phyloP scores from a whole-genome alignment of 2,797 vertebrate species.

The Phrynocephalus forsythii region DNA sequence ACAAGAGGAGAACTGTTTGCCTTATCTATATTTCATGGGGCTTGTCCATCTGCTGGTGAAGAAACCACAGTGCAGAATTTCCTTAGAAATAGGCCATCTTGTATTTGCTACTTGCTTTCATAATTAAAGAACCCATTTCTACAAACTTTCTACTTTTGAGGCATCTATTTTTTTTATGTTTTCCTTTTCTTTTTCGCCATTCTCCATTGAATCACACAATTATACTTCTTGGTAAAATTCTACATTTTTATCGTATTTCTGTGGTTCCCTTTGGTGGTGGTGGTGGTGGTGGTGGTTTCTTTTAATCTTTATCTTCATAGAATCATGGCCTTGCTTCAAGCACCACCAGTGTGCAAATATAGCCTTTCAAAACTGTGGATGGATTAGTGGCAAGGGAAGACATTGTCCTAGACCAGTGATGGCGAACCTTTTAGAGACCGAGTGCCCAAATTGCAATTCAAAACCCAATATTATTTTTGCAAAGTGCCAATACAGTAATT shows the following conservation, averaged over 20 bases:
- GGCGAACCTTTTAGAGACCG: too few relatives aligned
- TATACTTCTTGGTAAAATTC: neutral
- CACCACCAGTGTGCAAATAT: too few relatives aligned
- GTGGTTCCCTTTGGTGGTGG: rapidly evolving
- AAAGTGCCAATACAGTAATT: too few relatives aligned
- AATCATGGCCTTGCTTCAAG: too few relatives aligned
- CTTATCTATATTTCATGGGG: conserved; percentile 13
- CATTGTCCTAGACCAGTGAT: too few relatives aligned
- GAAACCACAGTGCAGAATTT: neutral
- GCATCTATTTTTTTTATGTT: neutral
- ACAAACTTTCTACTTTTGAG: neutral
- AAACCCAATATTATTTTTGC: too few relatives aligned
- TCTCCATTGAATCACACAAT: neutral
- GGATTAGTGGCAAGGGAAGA: too few relatives aligned
- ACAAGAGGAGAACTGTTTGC: conserved; percentile 13
- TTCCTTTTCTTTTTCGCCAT: neutral
- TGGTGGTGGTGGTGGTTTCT: too few relatives aligned
- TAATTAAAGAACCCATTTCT: neutral
- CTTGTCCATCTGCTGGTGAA: neutral
- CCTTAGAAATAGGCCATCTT: neutral
- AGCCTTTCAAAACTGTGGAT: too few relatives aligned
- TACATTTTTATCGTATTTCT: too few relatives aligned
- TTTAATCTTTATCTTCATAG: too few relatives aligned
- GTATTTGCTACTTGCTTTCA: neutral
- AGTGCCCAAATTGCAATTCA: too few relatives aligned